Conservation (phyloP, 2,113 vertebrate species). For the Artemisiospiza belli region DNA sequence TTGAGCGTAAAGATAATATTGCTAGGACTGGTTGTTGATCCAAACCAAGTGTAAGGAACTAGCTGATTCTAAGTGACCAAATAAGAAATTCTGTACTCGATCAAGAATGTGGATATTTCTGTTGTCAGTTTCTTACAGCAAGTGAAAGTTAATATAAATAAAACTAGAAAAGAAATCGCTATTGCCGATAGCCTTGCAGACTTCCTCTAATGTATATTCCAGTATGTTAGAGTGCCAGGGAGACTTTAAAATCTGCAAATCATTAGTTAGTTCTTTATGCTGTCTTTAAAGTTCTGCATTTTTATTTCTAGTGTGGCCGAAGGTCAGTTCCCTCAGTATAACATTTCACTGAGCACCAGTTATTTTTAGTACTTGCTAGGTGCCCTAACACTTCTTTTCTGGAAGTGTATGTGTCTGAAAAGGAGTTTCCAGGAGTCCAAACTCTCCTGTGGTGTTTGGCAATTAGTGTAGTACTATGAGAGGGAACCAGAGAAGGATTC, state of each 20-base stretch:
- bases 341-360: background rate
- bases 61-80: background rate
- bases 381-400: background rate
- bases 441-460: background rate
- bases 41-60: background rate
- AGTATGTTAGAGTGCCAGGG: background rate
- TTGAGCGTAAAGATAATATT: background rate
- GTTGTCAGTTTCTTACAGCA: background rate
- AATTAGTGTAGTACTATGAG: background rate
- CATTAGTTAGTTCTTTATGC: background rate
- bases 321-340: background rate
- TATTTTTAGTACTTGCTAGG: constrained; percentile 6
- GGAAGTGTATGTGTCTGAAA: background rate
- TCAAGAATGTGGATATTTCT: background rate
- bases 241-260: background rate
- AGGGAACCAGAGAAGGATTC: background rate
- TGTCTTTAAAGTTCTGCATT: background rate
- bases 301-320: background rate
- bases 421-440: background rate
- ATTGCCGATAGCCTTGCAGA: background rate
- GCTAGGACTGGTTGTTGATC: background rate
- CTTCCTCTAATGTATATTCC: background rate
- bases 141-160: background rate
- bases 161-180: background rate
- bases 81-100: background rate